phyloP scores from a whole-genome alignment of 2,797 vertebrate species.

The Discoglossus pictus region DNA sequence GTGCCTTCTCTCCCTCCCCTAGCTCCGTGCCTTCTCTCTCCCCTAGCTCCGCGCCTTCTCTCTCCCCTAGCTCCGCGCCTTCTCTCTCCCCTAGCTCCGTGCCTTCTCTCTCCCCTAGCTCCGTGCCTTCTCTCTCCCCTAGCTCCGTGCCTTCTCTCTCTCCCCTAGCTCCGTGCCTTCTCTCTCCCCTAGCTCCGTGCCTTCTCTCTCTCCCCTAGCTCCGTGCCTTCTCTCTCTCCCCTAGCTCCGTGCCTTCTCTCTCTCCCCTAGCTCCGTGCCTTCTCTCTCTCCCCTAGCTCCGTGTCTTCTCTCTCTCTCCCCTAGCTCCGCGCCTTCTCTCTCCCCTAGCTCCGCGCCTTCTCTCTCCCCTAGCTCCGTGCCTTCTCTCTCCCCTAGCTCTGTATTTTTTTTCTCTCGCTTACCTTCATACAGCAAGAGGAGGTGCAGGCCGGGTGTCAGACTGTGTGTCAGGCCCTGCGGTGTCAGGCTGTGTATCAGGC shows the following conservation, averaged over 20 bases:
- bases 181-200: no score
- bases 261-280: not conserved
- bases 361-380: rapidly evolving
- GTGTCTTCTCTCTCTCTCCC: not conserved
- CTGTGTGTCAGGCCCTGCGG: constrained; percentile 80
- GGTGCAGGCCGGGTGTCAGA: constrained; percentile 77
- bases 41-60: no score
- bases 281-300: no score
- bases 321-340: no score
- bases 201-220: no score
- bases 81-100: not conserved
- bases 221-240: constrained; percentile 37
- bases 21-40: no score
- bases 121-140: constrained; percentile 35
- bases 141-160: not conserved
- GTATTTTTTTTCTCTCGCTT: no score
- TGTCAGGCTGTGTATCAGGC: constrained; percentile 78
- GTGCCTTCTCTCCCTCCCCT: no score
- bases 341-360: not conserved
- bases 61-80: not conserved
- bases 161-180: no score
- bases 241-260: not conserved
- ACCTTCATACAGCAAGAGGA: constrained; percentile 82
- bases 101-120: constrained; percentile 4
- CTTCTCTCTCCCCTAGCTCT: not conserved